Evolutionary conservation across 2,888 invertebrate species (phyloP), one percentile per base, ranked within the genome.

Genomic region (Drosophila hamatofila): DNA sequence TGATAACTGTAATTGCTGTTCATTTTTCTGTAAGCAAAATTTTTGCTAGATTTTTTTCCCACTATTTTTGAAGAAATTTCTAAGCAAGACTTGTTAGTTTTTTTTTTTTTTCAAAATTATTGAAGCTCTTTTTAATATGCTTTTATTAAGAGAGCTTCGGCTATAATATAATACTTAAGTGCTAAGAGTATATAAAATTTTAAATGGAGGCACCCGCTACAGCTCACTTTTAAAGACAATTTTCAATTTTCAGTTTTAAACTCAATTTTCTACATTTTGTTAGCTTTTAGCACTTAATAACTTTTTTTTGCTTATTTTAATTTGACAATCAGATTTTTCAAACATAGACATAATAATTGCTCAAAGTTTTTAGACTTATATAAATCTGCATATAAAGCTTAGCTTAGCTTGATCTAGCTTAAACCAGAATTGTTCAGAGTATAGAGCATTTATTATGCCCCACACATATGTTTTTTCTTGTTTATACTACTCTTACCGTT

Each of bases 401-500:
- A 14, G 18, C 33, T 51, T 21, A 33, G 30, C 14, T 21, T 33
- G 7, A 14, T 21, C 33, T 21, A 8, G 0, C 18, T 35, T 2
- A 0, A n/a, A 4, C 14, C 14, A 9, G 2, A 5, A 23, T 14
- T 25, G 23, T 37, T 12, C 16, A 58, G 42, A 9, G 72, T 35
- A 59, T 59, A n/a, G 21, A 33, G n/a, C 23, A n/a, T 39, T 44
- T 42, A 21, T 39, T 54, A 25, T 69, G 46, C 11, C 3, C 0
- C 18, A 18, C 11, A 7, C 2, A 44, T 16, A 23, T 37, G 8
- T 42, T 57, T 63, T 21, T 37, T 41, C 21, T 30, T 63, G 58
- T 33, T 59, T 51, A 41, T 30, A 27, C 27, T 21, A 25, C 63
- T 58, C 52, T 33, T 39, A 48, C 33, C 14, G 11, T 69, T 35